Evolutionary conservation across 2,797 vertebrate genomes (phyloP).

Genomic region (Macropus fuliginosus): DNA sequence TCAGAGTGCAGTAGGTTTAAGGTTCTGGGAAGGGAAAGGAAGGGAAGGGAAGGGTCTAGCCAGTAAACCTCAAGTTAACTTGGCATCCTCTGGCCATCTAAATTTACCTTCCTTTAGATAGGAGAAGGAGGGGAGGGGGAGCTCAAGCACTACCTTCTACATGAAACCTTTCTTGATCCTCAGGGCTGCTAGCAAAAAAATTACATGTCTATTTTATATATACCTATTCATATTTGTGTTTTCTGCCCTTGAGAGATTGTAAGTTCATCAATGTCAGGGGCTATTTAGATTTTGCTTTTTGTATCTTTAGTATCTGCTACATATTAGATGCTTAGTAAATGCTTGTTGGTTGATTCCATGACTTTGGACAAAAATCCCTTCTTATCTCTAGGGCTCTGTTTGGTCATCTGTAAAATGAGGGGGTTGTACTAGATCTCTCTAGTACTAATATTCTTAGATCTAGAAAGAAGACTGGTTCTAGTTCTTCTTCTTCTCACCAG

Average conservation of each 20-base stretch:
- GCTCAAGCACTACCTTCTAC: background rate
- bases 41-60: too few species aligned
- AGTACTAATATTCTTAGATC: background rate
- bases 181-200: background rate
- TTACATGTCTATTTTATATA: background rate
- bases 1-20: too few species aligned
- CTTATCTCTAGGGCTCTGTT: background rate
- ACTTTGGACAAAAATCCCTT: background rate
- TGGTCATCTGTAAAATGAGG: background rate
- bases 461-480: background rate
- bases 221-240: background rate
- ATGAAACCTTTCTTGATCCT: background rate
- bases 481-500: background rate
- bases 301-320: background rate
- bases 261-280: background rate
- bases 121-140: too few species aligned
- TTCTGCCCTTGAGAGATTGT: background rate
- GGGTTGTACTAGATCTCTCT: background rate
- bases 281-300: background rate
- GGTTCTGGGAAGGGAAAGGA: too few species aligned
- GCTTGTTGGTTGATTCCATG: background rate
- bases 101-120: too few species aligned
- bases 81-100: too few species aligned
- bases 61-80: too few species aligned
- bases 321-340: background rate